Evolutionary conservation across 2,113 vertebrate genomes (phyloP).

Genomic region (Pionites leucogaster): DNA sequence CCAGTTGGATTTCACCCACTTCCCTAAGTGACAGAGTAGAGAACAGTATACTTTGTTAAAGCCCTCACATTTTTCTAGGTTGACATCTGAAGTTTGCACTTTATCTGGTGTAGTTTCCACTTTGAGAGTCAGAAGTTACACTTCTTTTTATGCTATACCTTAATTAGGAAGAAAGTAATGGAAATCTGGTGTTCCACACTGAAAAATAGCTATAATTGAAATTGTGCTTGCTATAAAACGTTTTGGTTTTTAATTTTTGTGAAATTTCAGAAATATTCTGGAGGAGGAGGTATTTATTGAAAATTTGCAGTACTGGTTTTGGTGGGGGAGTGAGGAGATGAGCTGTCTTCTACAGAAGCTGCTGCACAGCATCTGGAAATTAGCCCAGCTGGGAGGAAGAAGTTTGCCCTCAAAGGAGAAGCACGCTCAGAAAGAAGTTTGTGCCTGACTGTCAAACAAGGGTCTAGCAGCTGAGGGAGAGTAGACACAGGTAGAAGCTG

Average conservation of each 20-base stretch:
- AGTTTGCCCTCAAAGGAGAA: neutral
- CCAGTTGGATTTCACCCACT: neutral
- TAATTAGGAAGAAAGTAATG: neutral
- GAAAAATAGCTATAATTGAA: neutral
- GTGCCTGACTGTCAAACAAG: neutral
- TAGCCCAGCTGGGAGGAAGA: neutral
- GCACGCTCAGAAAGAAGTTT: neutral
- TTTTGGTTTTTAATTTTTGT: neutral
- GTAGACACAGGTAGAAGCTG: neutral
- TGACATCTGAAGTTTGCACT: neutral
- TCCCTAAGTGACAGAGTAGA: neutral
- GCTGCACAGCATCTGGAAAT: neutral
- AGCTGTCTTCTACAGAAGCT: neutral
- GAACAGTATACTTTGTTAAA: neutral
- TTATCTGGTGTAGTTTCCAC: neutral
- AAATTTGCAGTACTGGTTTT: neutral
- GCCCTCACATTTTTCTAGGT: neutral
- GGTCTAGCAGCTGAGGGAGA: too few relatives aligned
- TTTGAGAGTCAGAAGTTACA: neutral
- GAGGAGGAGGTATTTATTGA: neutral
- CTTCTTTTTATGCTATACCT: neutral
- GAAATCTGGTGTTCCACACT: neutral
- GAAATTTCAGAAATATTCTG: neutral
- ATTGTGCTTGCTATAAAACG: neutral
- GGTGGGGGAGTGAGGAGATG: neutral